Base-by-base conservation (phyloP, 92 coral and sea anemone species). In the Virgularia gustaviana region DNA sequence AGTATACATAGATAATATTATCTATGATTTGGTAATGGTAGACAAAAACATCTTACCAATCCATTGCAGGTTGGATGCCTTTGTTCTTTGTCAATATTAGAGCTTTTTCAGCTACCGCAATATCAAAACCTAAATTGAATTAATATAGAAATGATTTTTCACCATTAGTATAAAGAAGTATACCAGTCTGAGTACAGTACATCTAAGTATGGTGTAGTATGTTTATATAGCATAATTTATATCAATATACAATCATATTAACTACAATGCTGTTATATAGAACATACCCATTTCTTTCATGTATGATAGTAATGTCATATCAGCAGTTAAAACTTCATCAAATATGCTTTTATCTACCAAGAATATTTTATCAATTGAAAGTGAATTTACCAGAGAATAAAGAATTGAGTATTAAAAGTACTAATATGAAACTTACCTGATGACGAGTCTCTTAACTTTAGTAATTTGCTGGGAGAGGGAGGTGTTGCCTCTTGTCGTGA, bases 241-340 rank as follows among this genome's bases (percentile, higher is more conserved):
- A 55, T 2, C 15, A 1, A 43, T 5, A 41, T 0, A 27, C 9
- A 30, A 24, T 38, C 16, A 65, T 7, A 7, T 10, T 10, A 18
- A 23, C 37, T 68, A 5, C 7, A 67, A 43, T 18, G n/a, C n/a
- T n/a, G n/a, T n/a, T n/a, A n/a, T n/a, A n/a, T n/a, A n/a, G n/a
- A n/a, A n/a, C n/a, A n/a, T 84, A 88, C 97, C 97, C 96, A 91
- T 86, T 79, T 91, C 97, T 57, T 87, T 82, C 97, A 91, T 89
- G 63, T 91, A 91, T 13, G 97, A 91, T 16, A 91, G 78, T 47
- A 91, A 77, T 19, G 97, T 91, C 19, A 91, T 85, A 37, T 91
- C 95, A 29, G 92, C 89, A 25, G 89, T 91, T 49, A 71, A 32
- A 38, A 82, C 87, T 72, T 85, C 89, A 76, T 86, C 90, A 76